These are phyloP conservation scores for Pygathrix nemaeus DNA, from an alignment of 2,113 vertebrate genomes.

Conservation along the genomic window DNA sequence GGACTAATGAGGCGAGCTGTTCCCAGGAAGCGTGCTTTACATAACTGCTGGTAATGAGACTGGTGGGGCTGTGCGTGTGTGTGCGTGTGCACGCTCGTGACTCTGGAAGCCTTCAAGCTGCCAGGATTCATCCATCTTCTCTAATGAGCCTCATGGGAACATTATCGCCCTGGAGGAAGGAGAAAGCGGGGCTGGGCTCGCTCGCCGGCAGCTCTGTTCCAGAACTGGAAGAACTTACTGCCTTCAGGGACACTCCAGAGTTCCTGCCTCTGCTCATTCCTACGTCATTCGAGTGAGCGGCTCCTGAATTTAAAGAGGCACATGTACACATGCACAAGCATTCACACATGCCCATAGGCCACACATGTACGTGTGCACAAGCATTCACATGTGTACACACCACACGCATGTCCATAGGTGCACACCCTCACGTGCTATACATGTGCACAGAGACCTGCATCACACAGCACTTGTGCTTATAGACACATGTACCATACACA, in stretches of 20 bases:
- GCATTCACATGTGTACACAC: no score
- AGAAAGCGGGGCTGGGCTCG: background rate
- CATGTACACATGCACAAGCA: no score
- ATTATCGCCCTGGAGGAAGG: accelerated
- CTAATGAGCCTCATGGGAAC: slow-evolving; percentile 7
- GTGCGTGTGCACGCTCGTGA: background rate
- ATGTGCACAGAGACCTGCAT: accelerated
- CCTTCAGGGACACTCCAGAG: accelerated
- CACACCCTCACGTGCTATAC: background rate
- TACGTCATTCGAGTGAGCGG: background rate
- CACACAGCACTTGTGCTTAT: no score
- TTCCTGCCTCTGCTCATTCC: background rate
- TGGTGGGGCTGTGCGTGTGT: accelerated
- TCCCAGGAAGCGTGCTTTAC: background rate
- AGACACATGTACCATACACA: no score
- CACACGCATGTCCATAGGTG: accelerated
- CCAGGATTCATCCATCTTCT: background rate
- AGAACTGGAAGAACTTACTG: background rate
- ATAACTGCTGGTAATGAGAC: background rate
- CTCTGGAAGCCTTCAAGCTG: background rate
- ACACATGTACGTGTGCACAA: accelerated
- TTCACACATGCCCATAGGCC: background rate
- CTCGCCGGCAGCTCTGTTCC: background rate
- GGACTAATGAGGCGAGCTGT: background rate
- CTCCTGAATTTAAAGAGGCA: background rate